Percentiles rank a stretch among this genome's conserved stretches.
phyloP scores from a whole-genome alignment of 2,888 invertebrate species.

The Chironomus tentans region DNA sequence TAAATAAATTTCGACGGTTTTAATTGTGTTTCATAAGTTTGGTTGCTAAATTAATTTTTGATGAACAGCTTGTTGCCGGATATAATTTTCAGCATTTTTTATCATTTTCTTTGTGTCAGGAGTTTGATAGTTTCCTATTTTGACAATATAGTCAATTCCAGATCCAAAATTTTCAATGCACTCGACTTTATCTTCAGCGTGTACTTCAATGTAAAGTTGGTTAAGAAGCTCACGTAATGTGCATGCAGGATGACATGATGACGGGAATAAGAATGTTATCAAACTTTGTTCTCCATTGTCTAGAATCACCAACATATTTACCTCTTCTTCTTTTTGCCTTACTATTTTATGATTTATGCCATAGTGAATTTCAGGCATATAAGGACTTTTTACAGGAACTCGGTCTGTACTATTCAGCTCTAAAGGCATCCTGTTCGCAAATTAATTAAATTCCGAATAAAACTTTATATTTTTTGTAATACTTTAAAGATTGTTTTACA shows the following conservation, averaged over 20 bases:
- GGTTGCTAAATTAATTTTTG: too few relatives aligned
- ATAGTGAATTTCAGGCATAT: background rate
- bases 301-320: conserved; percentile 69
- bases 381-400: too few relatives aligned
- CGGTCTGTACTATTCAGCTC: too few relatives aligned
- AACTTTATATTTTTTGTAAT: too few relatives aligned
- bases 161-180: conserved; percentile 63
- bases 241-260: conserved; percentile 53
- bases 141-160: conserved; percentile 71
- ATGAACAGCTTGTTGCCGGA: too few relatives aligned
- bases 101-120: too few relatives aligned
- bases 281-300: conserved; percentile 72
- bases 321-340: conserved; percentile 52
- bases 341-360: background rate
- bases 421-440: too few relatives aligned
- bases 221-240: conserved; percentile 73
- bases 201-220: conserved; percentile 62
- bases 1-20: too few relatives aligned
- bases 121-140: conserved; percentile 45
- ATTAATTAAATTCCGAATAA: too few relatives aligned
- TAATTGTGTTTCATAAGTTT: too few relatives aligned
- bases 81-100: too few relatives aligned
- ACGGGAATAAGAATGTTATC: conserved; percentile 71
- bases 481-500: too few relatives aligned
- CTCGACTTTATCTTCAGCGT: conserved; percentile 60